Percentiles rank a stretch among this genome's conserved stretches.
Evolutionary conservation across 2,113 vertebrate genomes (phyloP).

Genomic region (Callionymus lyra): DNA sequence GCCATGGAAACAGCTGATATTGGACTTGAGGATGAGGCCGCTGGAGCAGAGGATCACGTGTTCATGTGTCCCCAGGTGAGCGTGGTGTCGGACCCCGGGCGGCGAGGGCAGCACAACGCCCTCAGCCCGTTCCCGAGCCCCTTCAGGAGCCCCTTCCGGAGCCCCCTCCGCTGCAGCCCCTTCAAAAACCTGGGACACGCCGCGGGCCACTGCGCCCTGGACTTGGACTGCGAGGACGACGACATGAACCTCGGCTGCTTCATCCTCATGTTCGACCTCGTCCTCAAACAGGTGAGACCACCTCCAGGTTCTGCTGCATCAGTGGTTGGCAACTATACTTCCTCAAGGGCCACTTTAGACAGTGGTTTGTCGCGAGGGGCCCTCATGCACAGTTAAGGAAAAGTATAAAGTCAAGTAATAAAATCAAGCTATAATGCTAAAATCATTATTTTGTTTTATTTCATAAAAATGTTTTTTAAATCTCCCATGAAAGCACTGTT

Average conservation of each 20-base stretch:
- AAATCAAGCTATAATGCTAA: too few relatives aligned
- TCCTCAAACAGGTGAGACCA: conserved; percentile 87
- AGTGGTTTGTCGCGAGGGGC: too few relatives aligned
- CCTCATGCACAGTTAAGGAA: too few relatives aligned
- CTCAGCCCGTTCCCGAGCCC: conserved; percentile 95
- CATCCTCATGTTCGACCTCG: conserved; percentile 98
- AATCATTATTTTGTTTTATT: too few relatives aligned
- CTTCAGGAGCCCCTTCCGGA: conserved; percentile 91
- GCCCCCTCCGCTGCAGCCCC: conserved; percentile 83
- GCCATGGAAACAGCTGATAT: conserved; percentile 51
- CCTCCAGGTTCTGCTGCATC: too few relatives aligned
- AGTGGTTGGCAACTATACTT: too few relatives aligned
- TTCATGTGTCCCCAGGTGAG: conserved; percentile 72
- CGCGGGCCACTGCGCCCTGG: conserved; percentile 76
- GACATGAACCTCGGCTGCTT: conserved; percentile 98
- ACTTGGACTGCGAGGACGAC: conserved; percentile 93
- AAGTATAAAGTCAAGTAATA: too few relatives aligned
- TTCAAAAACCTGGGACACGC: conserved; percentile 91
- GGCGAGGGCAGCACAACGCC: conserved; percentile 80
- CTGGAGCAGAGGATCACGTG: not conserved
- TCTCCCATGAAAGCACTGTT: too few relatives aligned
- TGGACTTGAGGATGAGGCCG: not conserved
- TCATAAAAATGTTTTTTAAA: too few relatives aligned
- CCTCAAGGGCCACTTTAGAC: too few relatives aligned
- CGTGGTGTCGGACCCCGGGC: conserved; percentile 91